Evolutionary conservation across 2,113 vertebrate genomes (phyloP).

Genomic region (Myrmecophaga tridactyla): DNA sequence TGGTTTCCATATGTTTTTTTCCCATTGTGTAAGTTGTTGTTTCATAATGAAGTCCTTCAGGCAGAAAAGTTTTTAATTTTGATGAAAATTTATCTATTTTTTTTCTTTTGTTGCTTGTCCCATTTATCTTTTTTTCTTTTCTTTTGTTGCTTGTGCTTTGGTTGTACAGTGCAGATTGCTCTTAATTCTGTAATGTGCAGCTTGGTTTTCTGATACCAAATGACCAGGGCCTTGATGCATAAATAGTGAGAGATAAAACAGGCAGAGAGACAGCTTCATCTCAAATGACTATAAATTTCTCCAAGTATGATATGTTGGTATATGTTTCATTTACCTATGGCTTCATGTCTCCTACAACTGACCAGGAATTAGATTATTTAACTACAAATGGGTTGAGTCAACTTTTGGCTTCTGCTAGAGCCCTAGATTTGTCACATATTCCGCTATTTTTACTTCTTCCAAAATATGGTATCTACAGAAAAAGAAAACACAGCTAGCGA

Average conservation of each 20-base stretch:
- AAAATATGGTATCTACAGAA: slow-evolving; percentile 34
- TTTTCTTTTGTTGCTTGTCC: no score
- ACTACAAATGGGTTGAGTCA: slow-evolving; percentile 50
- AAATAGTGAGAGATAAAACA: not conserved
- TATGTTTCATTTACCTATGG: not conserved
- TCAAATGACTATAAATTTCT: not conserved
- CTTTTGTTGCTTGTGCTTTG: no score
- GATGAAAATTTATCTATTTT: no score
- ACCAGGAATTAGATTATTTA: slow-evolving; percentile 52
- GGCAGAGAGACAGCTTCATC: not conserved
- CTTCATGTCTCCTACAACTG: not conserved
- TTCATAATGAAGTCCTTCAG: no score
- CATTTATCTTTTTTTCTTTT: no score
- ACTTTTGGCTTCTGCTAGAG: slow-evolving; percentile 40
- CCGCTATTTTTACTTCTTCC: slow-evolving; percentile 25
- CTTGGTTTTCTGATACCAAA: not conserved
- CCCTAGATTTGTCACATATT: slow-evolving; percentile 36
- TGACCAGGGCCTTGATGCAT: not conserved
- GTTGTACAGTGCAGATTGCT: not conserved
- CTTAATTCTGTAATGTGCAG: not conserved
- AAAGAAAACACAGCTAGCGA: not conserved
- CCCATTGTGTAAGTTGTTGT: no score
- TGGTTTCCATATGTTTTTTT: no score
- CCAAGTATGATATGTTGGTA: not conserved
- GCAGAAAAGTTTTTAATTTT: no score